Evolutionary conservation across 1,140 invertebrate genomes (phyloP).

Genomic region (Melipona quadrifasciata): DNA sequence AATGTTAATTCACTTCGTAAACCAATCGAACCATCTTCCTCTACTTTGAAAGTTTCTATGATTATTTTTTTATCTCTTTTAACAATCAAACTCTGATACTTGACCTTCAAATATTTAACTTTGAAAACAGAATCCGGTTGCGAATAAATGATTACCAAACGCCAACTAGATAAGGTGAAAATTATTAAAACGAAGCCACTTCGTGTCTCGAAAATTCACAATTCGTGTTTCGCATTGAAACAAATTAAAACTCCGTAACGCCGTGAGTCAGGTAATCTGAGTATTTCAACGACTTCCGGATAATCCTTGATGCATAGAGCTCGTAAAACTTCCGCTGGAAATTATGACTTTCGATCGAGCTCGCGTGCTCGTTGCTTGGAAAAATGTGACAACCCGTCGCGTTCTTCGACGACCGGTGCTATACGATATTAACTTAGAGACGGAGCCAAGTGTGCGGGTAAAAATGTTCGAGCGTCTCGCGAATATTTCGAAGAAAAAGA

Average conservation of each 20-base stretch:
- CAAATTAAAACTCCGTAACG: too few species aligned
- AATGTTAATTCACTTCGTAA: not conserved
- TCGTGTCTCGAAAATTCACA: too few species aligned
- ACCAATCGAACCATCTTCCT: not conserved
- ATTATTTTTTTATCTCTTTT: not conserved
- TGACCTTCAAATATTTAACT: not conserved
- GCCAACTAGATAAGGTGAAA: too few species aligned
- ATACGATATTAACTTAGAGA: not conserved
- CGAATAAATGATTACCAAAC: too few species aligned
- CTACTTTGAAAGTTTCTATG: not conserved
- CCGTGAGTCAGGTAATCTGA: too few species aligned
- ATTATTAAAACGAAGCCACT: too few species aligned
- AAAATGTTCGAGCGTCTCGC: not conserved
- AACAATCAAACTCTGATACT: not conserved
- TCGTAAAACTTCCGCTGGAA: not conserved
- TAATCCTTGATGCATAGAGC: conserved; percentile 1
- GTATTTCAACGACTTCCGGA: not conserved
- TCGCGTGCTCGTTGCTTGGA: not conserved
- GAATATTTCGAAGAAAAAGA: not conserved
- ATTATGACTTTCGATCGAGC: not conserved
- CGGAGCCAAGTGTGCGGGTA: not conserved
- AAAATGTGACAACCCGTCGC: not conserved
- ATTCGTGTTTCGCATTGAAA: too few species aligned
- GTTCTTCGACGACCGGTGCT: not conserved
- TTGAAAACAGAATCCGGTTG: not conserved